phyloP scores from a whole-genome alignment of 2,113 vertebrate species.

The Lampris megalopsis region DNA sequence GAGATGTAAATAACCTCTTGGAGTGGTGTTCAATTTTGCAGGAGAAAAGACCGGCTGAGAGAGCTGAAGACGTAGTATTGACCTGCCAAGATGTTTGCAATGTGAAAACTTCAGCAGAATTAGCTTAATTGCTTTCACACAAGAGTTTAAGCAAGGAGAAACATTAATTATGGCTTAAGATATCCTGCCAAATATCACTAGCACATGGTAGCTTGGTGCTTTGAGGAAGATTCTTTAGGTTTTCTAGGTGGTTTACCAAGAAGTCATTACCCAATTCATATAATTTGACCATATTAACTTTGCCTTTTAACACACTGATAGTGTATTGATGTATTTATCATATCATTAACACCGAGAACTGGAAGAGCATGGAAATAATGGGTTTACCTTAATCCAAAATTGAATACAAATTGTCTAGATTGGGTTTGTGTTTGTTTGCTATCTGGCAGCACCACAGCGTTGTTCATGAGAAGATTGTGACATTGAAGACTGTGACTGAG shows the following conservation, averaged over 20 bases:
- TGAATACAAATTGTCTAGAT: constrained; percentile 30
- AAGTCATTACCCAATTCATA: background rate
- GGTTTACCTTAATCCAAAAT: background rate
- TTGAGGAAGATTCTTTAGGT: background rate
- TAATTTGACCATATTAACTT: background rate
- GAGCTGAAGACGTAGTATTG: constrained; percentile 59
- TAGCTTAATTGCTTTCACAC: constrained; percentile 65
- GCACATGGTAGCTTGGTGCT: constrained; percentile 21
- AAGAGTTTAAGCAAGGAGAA: constrained; percentile 39
- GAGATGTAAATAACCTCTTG: constrained; percentile 48
- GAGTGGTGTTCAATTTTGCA: constrained; percentile 45
- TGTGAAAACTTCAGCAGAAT: constrained; percentile 74
- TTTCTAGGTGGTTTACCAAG: background rate
- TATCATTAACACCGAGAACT: constrained; percentile 39
- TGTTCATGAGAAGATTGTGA: background rate
- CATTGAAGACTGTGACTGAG: constrained; percentile 18
- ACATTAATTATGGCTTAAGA: constrained; percentile 48
- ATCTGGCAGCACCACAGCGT: constrained; percentile 1
- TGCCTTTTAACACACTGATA: constrained; percentile 28
- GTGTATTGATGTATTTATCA: constrained; percentile 19
- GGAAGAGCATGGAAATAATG: constrained; percentile 16
- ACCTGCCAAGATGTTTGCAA: constrained; percentile 40
- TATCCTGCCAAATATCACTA: constrained; percentile 36
- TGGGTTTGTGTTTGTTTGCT: constrained; percentile 22
- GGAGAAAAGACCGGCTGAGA: constrained; percentile 27